phyloP scores from a whole-genome alignment of 2,888 invertebrate genomes.

The Troides oblongomaculatus region DNA sequence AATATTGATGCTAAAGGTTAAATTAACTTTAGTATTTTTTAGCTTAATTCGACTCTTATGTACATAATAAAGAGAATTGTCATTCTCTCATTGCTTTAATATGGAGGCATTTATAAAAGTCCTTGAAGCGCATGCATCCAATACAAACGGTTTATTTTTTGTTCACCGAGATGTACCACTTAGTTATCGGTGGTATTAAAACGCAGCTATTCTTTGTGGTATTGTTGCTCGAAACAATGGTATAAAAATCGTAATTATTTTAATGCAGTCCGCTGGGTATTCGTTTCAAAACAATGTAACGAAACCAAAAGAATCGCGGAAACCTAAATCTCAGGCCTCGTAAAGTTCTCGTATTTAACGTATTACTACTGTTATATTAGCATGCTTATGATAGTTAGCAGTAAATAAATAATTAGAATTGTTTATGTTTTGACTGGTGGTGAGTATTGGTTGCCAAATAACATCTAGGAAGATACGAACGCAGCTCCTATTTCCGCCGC shows the following conservation, averaged over 20 bases:
- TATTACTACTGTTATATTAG: constrained; percentile 2
- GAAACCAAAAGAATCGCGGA: constrained; percentile 44
- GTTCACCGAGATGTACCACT: constrained; percentile 8
- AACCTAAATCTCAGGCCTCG: constrained; percentile 49
- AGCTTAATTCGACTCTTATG: too few species aligned
- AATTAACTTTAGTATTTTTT: too few species aligned
- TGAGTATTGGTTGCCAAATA: too few species aligned
- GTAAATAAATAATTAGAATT: background rate
- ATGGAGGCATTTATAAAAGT: background rate
- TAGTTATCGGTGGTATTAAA: constrained; percentile 13
- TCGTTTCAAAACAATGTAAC: constrained; percentile 50
- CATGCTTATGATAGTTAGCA: background rate
- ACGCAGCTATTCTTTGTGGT: constrained; percentile 9
- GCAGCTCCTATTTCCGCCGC: too few species aligned
- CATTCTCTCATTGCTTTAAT: background rate
- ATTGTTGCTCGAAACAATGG: constrained; percentile 26
- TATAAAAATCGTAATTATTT: constrained; percentile 25
- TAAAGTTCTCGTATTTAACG: constrained; percentile 7
- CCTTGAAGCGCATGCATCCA: constrained; percentile 3
- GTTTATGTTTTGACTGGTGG: background rate
- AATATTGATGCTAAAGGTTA: too few species aligned
- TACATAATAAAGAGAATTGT: too few species aligned
- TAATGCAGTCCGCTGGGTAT: constrained; percentile 10
- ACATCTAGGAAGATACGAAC: too few species aligned
- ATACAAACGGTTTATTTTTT: constrained; percentile 5